Evolutionary conservation across 2,888 invertebrate species (phyloP), one percentile per base, ranked within the genome.

Genomic region (Synergus laeviventris): DNA sequence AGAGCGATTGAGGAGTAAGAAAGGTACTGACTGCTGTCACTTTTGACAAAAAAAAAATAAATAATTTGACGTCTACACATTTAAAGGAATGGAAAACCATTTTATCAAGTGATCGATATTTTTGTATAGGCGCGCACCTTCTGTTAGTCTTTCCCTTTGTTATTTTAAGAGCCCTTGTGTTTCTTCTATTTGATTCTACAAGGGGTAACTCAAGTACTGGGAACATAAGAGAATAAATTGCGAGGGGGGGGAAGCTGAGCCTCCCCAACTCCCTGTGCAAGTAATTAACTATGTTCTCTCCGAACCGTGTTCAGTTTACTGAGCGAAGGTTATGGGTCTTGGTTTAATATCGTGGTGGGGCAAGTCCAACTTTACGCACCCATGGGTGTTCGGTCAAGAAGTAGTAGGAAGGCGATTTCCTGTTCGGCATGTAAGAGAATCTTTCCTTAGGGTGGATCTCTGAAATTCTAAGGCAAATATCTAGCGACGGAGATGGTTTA

Each of bases 241-340:
- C 16, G 18, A 11, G 45, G 14, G 31, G 31, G 9, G 1, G 11
- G 11, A 24, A 8, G 64, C 8, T 31, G 24, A 49, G 16, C 70
- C 39, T 62, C 62, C 18, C 49, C 49, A 70, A 31, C 49, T 49
- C 49, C 49, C 49, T 49, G 24, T 49, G 49, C 42, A 18, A 49
- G 70, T 70, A 49, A 70, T 70, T 49, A 70, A 70, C 36, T 49
- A 70, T n/a, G n/a, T 12, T 70, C 70, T 70, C 70, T 18, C 70
- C 9, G 66, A 66, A 66, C 42, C 31, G 11, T 70, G 70, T 49
- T 70, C 12, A 70, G 49, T 70, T 70, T 70, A 31, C 31, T 49
- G 49, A 70, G 11, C n/a, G 49, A 49, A 31, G 5, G 49, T 36
- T 70, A 70, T 49, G 70, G 70, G 70, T 45, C n/a, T 49, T 70